A percentile compares a stretch with the other conserved stretches of the same genome.
Evolutionary conservation across 2,888 invertebrate species (phyloP).

Genomic region (Dasysyrphus albostriatus): DNA sequence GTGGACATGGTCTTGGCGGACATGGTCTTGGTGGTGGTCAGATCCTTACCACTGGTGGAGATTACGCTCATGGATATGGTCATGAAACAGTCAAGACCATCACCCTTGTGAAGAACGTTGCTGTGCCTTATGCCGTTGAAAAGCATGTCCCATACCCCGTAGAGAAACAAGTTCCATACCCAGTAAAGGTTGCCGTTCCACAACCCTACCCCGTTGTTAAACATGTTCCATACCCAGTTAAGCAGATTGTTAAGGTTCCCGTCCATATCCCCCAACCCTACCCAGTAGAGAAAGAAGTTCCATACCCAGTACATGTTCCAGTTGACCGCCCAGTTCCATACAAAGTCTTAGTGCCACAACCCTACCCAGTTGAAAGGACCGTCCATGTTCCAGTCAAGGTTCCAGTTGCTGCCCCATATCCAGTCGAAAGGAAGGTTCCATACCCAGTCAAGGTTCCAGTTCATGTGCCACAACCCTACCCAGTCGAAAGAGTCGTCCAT

Average conservation of each 20-base stretch:
- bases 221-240: constrained; percentile 88
- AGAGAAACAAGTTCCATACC: constrained; percentile 88
- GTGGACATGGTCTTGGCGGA: constrained; percentile 84
- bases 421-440: constrained; percentile 90
- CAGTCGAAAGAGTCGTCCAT: constrained; percentile 87
- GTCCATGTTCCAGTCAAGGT: constrained; percentile 91
- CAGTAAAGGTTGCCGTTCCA: constrained; percentile 88
- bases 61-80: constrained; percentile 82
- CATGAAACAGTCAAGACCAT: constrained; percentile 87
- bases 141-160: constrained; percentile 89
- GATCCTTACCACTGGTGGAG: constrained; percentile 77
- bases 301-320: constrained; percentile 87
- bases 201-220: constrained; percentile 88
- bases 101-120: constrained; percentile 89
- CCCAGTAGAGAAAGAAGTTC: constrained; percentile 87
- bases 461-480: constrained; percentile 85
- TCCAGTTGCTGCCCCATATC: constrained; percentile 91
- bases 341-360: constrained; percentile 88
- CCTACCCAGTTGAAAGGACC: constrained; percentile 92
- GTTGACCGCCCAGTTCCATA: constrained; percentile 90
- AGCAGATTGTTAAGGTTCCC: constrained; percentile 90
- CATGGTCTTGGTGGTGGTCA: constrained; percentile 82
- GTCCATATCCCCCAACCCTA: constrained; percentile 89
- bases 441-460: constrained; percentile 89
- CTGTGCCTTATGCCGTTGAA: constrained; percentile 88